Base-by-base conservation (phyloP, 2,113 vertebrate species). In the Eptesicus fuscus region DNA sequence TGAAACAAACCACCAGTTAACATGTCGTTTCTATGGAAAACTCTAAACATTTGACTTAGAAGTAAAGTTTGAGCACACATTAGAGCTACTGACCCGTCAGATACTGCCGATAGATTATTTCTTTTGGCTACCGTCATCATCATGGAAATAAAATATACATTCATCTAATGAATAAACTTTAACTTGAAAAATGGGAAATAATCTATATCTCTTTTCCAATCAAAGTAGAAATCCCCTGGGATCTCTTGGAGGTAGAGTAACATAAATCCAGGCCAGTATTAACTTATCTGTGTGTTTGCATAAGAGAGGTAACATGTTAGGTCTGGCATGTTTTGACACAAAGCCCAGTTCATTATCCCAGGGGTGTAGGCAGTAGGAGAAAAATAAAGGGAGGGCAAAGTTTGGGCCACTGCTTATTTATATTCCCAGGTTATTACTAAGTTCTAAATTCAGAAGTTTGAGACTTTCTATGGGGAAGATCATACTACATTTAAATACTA, bases 41-140 rank as follows among this genome's bases (percentile, higher is more conserved):
- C 71, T 76, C 51, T 94, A 65, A 95, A 80, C 20, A 59, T 80
- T 23, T 87, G 51, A 71, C n/a, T 89, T 76, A 78, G 76, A 96
- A 94, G 83, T 86, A 76, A 94, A 59, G 14, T 44, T 35, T 93
- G 28, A 85, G 53, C 30, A 85, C 42, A 69, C 32, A n/a, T 61
- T 42, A 74, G 20, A 96, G 40, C 63, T 44, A 61, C 9, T 67
- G 40, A 74, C 44, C 12, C 37, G 9, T 76, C 69, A 87, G 12
- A 83, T 65, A 74, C 6, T 40, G 13, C 49, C 18, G 69, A 3
- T 47, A 88, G 37, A 70, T 49, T 35, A 28, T 79, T 91, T 80
- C 40, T 79, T 91, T n/a, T 71, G 82, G 40, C 92, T 22, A 73
- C 2, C n/a, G 1, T 59, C 25, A 40, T 14, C 1, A 35, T 14